Percentiles rank a stretch among this genome's conserved stretches.
Conservation (phyloP, 1,140 invertebrate species). For the Notospermus geniculatus region DNA sequence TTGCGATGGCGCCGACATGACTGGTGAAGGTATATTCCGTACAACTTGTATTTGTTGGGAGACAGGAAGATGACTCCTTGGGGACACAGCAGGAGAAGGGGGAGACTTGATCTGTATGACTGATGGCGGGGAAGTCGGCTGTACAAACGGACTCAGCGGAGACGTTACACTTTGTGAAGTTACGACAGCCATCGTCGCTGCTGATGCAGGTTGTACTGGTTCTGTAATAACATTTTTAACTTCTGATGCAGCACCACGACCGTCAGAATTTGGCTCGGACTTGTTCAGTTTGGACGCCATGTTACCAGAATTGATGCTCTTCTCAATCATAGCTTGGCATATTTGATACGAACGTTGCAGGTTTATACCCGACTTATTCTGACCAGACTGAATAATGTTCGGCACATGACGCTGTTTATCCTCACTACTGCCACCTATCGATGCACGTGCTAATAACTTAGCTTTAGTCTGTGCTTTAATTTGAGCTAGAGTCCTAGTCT, state of each 20-base stretch:
- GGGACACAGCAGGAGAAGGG: no score
- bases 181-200: neutral
- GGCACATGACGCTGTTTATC: conserved; percentile 23
- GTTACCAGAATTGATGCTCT: conserved; percentile 22
- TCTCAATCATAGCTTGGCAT: conserved; percentile 88
- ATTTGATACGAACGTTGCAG: conserved; percentile 92
- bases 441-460: conserved; percentile 14
- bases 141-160: neutral
- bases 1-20: no score
- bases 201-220: neutral
- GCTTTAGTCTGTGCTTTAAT: conserved; percentile 49
- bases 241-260: neutral
- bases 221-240: neutral
- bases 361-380: conserved; percentile 68
- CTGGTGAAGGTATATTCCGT: no score
- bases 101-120: no score
- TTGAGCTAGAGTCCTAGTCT: conserved; percentile 49
- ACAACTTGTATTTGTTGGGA: no score
- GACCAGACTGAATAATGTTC: conserved; percentile 29
- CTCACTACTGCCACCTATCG: conserved; percentile 16
- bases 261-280: conserved; percentile 56
- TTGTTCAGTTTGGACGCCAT: conserved; percentile 1
- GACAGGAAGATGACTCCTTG: no score
- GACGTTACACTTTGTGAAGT: conserved; percentile 7
- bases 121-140: no score